These are phyloP conservation scores for Agriopis leucophaearia DNA, from an alignment of 2,888 invertebrate species.

Conservation along the genomic window DNA sequence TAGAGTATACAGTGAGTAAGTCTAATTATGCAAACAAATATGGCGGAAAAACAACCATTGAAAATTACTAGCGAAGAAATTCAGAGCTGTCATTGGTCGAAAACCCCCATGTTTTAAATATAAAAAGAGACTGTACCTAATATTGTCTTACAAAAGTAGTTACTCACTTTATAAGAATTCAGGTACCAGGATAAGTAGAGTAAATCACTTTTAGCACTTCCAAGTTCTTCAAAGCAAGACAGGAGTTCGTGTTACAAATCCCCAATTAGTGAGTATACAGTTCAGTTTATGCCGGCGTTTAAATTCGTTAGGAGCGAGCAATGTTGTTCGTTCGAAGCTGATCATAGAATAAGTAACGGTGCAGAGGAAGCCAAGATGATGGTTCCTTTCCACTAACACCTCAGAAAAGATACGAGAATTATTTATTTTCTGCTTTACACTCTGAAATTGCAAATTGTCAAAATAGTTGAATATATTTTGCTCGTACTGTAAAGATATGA, in stretches of 20 bases:
- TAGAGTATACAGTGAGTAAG: too few relatives aligned
- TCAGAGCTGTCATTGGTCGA: too few relatives aligned
- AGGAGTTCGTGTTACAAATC: slow-evolving; percentile 79
- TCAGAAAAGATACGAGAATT: too few relatives aligned
- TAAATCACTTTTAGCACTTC: slow-evolving; percentile 37
- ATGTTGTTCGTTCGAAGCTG: slow-evolving; percentile 69
- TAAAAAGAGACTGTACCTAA: not conserved
- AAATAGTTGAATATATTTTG: too few relatives aligned
- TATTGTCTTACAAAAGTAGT: not conserved
- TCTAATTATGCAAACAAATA: too few relatives aligned
- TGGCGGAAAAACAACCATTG: too few relatives aligned
- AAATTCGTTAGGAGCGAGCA: slow-evolving; percentile 80
- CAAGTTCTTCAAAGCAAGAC: slow-evolving; percentile 59
- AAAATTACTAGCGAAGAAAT: too few relatives aligned
- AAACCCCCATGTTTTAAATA: not conserved
- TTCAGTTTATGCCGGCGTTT: slow-evolving; percentile 85
- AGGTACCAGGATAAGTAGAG: slow-evolving; percentile 4
- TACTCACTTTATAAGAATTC: not conserved
- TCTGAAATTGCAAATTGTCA: too few relatives aligned
- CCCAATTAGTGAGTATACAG: slow-evolving; percentile 78
- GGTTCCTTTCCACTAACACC: too few relatives aligned
- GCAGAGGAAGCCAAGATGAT: slow-evolving; percentile 1
- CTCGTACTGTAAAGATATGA: too few relatives aligned
- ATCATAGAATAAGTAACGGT: slow-evolving; percentile 56
- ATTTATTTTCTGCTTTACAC: too few relatives aligned